Evolutionary conservation across 2,113 vertebrate species (phyloP).

Genomic region (Ceyx margarethae): DNA sequence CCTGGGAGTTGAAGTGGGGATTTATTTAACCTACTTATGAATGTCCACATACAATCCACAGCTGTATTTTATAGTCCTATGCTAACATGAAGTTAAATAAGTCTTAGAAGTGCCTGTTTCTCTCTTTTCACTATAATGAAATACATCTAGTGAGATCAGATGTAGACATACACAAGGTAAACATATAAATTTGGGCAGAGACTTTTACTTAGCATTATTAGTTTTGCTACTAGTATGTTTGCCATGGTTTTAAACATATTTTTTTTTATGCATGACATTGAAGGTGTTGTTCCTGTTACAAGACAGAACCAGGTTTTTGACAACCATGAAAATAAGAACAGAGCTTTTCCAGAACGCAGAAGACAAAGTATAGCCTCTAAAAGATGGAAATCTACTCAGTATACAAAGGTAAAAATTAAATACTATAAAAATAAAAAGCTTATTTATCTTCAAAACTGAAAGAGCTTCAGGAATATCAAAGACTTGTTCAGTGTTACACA

Average conservation of each 20-base stretch:
- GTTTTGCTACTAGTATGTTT: not conserved
- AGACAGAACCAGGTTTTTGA: conserved; percentile 69
- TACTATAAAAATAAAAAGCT: not conserved
- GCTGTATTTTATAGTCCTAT: not conserved
- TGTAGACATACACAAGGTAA: not conserved
- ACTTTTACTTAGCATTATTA: not conserved
- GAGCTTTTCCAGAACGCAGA: conserved; percentile 65
- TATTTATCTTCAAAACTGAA: not conserved
- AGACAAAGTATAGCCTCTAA: conserved; percentile 58
- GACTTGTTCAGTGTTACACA: not conserved
- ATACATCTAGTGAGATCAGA: not conserved
- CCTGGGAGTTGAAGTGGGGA: not conserved
- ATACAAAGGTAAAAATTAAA: conserved; percentile 75
- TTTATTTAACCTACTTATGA: not conserved
- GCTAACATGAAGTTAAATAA: not conserved
- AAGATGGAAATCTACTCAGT: conserved; percentile 59
- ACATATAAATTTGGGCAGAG: not conserved
- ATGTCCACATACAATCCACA: not conserved
- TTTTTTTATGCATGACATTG: conserved; percentile 27
- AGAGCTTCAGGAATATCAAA: not conserved
- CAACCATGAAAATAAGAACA: conserved; percentile 59
- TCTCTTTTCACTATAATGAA: not conserved
- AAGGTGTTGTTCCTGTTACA: conserved; percentile 55
- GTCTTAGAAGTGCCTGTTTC: not conserved
- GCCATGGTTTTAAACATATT: not conserved